These are phyloP conservation scores for Alentia gelatinosa DNA, from an alignment of 2,888 invertebrate genomes.

Conservation along the genomic window DNA sequence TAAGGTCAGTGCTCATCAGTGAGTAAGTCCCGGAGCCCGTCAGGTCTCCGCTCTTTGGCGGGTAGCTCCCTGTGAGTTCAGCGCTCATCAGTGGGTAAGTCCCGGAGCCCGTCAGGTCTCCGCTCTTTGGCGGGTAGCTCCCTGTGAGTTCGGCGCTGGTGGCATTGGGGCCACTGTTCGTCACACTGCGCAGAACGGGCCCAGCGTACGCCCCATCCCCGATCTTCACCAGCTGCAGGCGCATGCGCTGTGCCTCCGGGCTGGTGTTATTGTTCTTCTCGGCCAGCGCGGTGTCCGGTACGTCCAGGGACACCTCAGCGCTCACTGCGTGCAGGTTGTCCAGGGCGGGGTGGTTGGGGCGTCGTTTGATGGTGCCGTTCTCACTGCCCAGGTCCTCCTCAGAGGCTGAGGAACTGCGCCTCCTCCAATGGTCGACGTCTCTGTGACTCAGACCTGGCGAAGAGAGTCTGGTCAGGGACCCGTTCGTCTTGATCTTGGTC, in stretches of 20 bases:
- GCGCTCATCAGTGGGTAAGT: no score
- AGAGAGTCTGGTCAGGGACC: conserved; percentile 75
- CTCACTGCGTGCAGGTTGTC: background rate
- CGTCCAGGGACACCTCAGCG: background rate
- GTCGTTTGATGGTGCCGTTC: conserved; percentile 77
- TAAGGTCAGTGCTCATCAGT: background rate
- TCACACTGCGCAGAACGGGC: conserved; percentile 8
- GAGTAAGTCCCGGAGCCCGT: no score
- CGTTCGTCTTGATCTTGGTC: conserved; percentile 79
- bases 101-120: background rate
- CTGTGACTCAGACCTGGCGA: conserved; percentile 75
- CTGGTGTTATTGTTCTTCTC: conserved; percentile 41
- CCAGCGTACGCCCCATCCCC: conserved; percentile 22
- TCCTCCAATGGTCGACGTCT: conserved; percentile 71
- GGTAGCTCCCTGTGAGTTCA: background rate
- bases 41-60: background rate
- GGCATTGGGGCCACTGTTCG: conserved; percentile 16
- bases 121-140: background rate
- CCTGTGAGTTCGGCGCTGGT: background rate
- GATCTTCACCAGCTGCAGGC: conserved; percentile 37
- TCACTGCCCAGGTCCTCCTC: conserved; percentile 76
- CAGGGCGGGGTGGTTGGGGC: conserved; percentile 58
- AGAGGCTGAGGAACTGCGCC: conserved; percentile 74
- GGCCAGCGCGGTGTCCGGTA: no score
- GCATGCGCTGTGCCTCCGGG: background rate